These are phyloP conservation scores for Drosophila suzukii DNA, from an alignment of 1,140 invertebrate species.

Conservation along the genomic window DNA sequence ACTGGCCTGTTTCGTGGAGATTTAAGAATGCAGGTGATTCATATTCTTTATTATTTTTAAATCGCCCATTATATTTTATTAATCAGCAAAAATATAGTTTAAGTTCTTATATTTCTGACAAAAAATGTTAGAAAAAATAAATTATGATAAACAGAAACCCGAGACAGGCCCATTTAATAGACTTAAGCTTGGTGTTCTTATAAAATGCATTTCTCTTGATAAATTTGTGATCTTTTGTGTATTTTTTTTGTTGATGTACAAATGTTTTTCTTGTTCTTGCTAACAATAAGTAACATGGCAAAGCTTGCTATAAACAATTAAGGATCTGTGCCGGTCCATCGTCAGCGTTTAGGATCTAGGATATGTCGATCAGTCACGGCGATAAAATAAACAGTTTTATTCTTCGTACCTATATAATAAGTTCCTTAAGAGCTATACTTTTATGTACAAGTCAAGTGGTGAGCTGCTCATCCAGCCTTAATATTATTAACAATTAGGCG, in stretches of 20 bases:
- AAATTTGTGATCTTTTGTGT: conserved; percentile 46
- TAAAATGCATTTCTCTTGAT: conserved; percentile 30
- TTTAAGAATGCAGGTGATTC: neutral
- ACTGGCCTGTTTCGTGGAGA: conserved; percentile 8
- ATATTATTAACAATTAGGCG: conserved; percentile 28
- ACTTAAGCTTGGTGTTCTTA: conserved; percentile 34
- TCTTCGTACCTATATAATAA: conserved; percentile 36
- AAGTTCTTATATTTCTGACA: no score
- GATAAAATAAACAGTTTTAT: conserved; percentile 65
- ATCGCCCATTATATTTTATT: neutral
- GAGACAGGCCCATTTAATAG: conserved; percentile 29
- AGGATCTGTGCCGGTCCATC: conserved; percentile 55
- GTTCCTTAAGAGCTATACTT: conserved; percentile 60
- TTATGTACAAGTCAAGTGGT: conserved; percentile 66
- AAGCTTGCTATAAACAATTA: conserved; percentile 57
- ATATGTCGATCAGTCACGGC: conserved; percentile 46
- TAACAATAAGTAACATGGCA: conserved; percentile 79
- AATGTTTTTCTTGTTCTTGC: conserved; percentile 43
- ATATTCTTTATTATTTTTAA: neutral
- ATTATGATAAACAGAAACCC: no score
- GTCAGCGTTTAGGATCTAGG: conserved; percentile 43
- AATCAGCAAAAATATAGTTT: neutral
- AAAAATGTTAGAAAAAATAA: no score
- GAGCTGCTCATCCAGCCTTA: conserved; percentile 45
- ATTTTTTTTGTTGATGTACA: conserved; percentile 31